These are phyloP conservation scores for Mesoligia furuncula DNA, from an alignment of 2,888 invertebrate genomes.

Conservation along the genomic window DNA sequence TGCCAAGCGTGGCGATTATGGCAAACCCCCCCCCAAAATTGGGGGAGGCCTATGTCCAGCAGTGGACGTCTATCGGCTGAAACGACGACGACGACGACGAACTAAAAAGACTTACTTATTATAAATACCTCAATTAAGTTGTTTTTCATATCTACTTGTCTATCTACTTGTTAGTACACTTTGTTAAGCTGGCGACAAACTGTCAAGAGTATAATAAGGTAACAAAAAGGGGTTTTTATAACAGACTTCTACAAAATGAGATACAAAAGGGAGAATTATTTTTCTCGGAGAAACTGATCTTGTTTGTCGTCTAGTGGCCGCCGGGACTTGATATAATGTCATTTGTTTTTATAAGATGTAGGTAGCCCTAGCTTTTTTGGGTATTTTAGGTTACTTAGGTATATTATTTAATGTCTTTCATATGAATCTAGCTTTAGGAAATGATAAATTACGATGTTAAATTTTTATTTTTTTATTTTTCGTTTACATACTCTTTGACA, in stretches of 20 bases:
- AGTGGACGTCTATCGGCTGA: too few species aligned
- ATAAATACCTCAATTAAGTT: not conserved
- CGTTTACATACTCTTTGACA: too few species aligned
- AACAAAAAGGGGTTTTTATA: slow-evolving; percentile 41
- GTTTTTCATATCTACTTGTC: slow-evolving; percentile 28
- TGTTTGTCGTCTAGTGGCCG: slow-evolving; percentile 6
- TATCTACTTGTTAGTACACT: slow-evolving; percentile 42
- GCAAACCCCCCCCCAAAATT: too few species aligned
- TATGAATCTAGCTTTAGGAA: not conserved
- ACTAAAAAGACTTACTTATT: not conserved
- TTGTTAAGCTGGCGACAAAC: slow-evolving; percentile 40
- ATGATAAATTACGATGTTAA: too few species aligned
- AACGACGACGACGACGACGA: too few species aligned
- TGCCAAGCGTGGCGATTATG: too few species aligned
- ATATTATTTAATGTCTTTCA: not conserved
- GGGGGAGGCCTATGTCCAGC: too few species aligned
- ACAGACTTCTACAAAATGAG: slow-evolving; percentile 33
- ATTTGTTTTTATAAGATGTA: slow-evolving; percentile 12
- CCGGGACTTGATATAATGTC: slow-evolving; percentile 9
- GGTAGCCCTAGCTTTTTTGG: not conserved
- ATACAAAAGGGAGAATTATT: slow-evolving; percentile 36
- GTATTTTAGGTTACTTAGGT: not conserved
- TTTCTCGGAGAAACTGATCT: slow-evolving; percentile 10
- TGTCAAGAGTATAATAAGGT: slow-evolving; percentile 49
- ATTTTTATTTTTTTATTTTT: too few species aligned